phyloP scores from a whole-genome alignment of 2,113 vertebrate genomes.

The Nettapus auritus region DNA sequence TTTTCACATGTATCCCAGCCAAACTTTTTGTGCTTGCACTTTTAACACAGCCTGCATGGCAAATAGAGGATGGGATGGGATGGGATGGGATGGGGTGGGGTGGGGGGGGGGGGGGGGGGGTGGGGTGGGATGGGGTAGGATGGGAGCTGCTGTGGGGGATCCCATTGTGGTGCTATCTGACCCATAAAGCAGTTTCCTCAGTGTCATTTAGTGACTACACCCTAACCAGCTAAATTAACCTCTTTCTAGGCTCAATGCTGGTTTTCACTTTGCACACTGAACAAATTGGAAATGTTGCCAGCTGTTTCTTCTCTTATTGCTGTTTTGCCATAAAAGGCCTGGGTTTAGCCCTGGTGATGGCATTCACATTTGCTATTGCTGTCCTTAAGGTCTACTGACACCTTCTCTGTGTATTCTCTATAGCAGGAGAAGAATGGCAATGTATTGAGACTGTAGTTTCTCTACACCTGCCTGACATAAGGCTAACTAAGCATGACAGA shows the following conservation, averaged over 20 bases:
- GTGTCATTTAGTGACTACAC: background rate
- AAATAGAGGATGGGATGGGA: background rate
- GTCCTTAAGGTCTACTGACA: background rate
- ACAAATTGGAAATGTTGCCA: background rate
- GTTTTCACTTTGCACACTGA: background rate
- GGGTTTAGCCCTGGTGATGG: background rate
- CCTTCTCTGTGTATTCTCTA: background rate
- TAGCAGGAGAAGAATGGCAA: background rate
- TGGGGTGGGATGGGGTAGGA: no score
- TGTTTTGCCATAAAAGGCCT: background rate
- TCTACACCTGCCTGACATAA: background rate
- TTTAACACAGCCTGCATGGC: background rate
- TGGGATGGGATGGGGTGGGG: no score
- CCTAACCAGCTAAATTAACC: background rate
- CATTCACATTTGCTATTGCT: rapidly evolving
- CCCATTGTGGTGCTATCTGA: background rate
- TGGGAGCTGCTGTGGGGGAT: background rate
- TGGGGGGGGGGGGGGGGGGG: background rate
- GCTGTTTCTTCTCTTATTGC: background rate
- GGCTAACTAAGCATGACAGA: background rate
- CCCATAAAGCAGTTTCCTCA: background rate
- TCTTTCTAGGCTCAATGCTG: background rate
- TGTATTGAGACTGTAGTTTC: rapidly evolving
- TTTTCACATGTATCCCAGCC: background rate
- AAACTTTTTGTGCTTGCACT: background rate